These are phyloP conservation scores for Sebastes cheni DNA, from an alignment of 2,797 vertebrate genomes.

Conservation along the genomic window DNA sequence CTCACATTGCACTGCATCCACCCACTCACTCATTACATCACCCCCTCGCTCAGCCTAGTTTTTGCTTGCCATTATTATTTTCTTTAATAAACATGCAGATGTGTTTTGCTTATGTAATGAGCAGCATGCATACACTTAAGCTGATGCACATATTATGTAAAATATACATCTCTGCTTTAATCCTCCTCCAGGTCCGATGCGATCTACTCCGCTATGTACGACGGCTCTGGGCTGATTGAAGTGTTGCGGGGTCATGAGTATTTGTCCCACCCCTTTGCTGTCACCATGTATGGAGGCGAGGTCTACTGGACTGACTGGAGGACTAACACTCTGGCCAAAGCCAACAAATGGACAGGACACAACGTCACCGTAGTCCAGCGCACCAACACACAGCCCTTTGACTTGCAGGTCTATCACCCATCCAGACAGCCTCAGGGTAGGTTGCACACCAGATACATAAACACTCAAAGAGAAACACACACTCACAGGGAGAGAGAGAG, in stretches of 20 bases:
- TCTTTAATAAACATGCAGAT: conserved; percentile 22
- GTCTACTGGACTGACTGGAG: conserved; percentile 99
- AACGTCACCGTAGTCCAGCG: conserved; percentile 97
- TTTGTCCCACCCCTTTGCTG: conserved; percentile 96
- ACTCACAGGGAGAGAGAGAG: not conserved
- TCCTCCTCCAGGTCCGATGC: conserved; percentile 89
- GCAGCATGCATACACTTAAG: not conserved
- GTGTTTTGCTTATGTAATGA: conserved; percentile 8
- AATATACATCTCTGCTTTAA: not conserved
- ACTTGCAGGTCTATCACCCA: conserved; percentile 97
- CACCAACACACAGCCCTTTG: conserved; percentile 97
- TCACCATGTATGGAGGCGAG: conserved; percentile 96
- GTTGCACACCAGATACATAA: conserved; percentile 32
- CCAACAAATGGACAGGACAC: conserved; percentile 98
- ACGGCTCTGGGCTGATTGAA: conserved; percentile 95
- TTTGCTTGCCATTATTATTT: conserved; percentile 9
- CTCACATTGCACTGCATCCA: conserved; percentile 9
- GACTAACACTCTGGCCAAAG: conserved; percentile 96
- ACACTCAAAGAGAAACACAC: not conserved
- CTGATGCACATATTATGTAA: conserved; percentile 5
- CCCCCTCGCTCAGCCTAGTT: not conserved
- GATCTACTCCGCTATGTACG: conserved; percentile 96
- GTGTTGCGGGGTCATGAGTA: conserved; percentile 97
- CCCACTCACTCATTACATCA: conserved; percentile 45
- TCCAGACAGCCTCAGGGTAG: conserved; percentile 95